A percentile compares a stretch with the other conserved stretches of the same genome.
Evolutionary conservation across 2,888 invertebrate species (phyloP).

Genomic region (Bombylius major): DNA sequence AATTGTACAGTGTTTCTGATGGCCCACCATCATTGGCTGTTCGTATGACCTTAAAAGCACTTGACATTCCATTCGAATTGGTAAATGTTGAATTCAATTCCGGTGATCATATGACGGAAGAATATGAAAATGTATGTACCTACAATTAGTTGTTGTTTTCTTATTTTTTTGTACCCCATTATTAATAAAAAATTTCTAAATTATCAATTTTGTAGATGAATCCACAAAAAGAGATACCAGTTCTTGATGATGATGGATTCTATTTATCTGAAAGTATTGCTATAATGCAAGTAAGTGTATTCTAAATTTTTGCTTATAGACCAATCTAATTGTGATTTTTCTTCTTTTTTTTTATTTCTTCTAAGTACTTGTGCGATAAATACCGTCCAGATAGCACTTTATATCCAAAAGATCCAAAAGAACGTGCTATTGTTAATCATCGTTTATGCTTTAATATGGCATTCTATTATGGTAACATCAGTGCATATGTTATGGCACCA

Average conservation of each 20-base stretch:
- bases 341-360: too few species aligned
- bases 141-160: neutral
- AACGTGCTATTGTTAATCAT: conserved; percentile 65
- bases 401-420: conserved; percentile 57
- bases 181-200: too few species aligned
- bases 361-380: conserved; percentile 63
- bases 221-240: conserved; percentile 67
- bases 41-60: conserved; percentile 49
- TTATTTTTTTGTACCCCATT: too few species aligned
- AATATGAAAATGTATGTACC: conserved; percentile 49
- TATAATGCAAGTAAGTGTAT: conserved; percentile 33
- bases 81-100: conserved; percentile 55
- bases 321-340: too few species aligned
- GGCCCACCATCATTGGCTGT: conserved; percentile 68
- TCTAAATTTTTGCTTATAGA: neutral
- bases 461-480: conserved; percentile 57
- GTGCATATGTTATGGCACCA: conserved; percentile 46
- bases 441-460: conserved; percentile 65
- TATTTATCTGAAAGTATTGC: conserved; percentile 61
- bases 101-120: conserved; percentile 61
- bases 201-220: conserved; percentile 45
- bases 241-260: conserved; percentile 67
- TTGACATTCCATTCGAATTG: conserved; percentile 51
- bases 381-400: conserved; percentile 51
- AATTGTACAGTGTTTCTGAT: conserved; percentile 60